Conservation (phyloP, 2,113 vertebrate genomes). For the Pterocles gutturalis region DNA sequence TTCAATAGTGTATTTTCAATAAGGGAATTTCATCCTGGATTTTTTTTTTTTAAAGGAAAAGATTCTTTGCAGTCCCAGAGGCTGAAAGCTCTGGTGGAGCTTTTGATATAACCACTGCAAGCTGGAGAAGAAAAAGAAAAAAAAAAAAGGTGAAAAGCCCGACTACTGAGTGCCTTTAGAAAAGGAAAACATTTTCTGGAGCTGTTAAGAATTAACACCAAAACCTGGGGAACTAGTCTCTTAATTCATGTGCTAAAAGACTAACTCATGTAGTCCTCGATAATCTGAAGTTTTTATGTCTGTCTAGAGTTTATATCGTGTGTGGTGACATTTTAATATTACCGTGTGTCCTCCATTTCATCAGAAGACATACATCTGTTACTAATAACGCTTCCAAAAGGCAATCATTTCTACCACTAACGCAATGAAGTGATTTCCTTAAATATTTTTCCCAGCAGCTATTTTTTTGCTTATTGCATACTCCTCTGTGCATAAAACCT, state of each 20-base stretch:
- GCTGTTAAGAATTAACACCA: not conserved
- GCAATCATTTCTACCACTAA: not conserved
- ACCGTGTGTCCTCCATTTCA: not conserved
- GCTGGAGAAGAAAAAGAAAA: not conserved
- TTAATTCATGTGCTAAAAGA: not conserved
- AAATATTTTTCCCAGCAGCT: slow-evolving; percentile 60
- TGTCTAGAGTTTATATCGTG: not conserved
- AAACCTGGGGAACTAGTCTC: not conserved
- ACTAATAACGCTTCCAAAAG: slow-evolving; percentile 36
- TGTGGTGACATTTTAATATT: not conserved
- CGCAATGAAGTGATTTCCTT: slow-evolving; percentile 60
- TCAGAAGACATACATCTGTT: slow-evolving; percentile 55
- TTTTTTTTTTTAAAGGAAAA: not conserved
- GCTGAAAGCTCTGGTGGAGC: not conserved
- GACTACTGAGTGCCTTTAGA: not conserved
- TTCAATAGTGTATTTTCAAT: not conserved
- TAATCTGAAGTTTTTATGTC: not conserved
- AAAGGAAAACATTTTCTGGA: not conserved
- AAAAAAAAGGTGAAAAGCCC: not conserved
- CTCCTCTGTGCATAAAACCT: not conserved
- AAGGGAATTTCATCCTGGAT: not conserved
- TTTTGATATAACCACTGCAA: not conserved
- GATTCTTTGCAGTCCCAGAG: not conserved
- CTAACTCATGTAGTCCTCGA: not conserved
- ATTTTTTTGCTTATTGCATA: slow-evolving; percentile 37